A percentile compares a stretch with the other conserved stretches of the same genome.
Evolutionary conservation across 2,797 vertebrate species (phyloP).

Genomic region (Pseudochromis fuscus): DNA sequence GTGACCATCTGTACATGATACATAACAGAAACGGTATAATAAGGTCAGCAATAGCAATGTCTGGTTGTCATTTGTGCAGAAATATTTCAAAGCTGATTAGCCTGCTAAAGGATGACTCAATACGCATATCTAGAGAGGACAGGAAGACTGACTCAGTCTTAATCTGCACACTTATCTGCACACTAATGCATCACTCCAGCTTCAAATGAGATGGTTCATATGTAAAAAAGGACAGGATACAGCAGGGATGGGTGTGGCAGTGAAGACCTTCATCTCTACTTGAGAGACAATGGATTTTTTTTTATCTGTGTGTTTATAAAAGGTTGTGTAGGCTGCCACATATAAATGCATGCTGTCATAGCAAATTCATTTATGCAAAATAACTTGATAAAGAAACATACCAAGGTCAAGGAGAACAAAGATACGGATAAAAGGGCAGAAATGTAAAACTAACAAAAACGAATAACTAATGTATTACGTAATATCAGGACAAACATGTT

Average conservation of each 20-base stretch:
- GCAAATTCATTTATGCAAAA: background rate
- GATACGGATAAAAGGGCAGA: background rate
- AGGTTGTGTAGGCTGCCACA: slow-evolving; percentile 10
- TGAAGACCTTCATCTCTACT: slow-evolving; percentile 18
- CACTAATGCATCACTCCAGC: slow-evolving; percentile 43
- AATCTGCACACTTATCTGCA: slow-evolving; percentile 64
- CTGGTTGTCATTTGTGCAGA: slow-evolving; percentile 38
- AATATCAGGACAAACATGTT: background rate
- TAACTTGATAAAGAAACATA: background rate
- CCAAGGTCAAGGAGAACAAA: background rate
- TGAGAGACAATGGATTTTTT: slow-evolving; percentile 25
- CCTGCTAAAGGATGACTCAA: slow-evolving; percentile 55
- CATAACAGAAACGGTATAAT: background rate
- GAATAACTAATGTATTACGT: background rate
- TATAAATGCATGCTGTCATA: background rate
- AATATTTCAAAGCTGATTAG: slow-evolving; percentile 62
- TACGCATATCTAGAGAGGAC: slow-evolving; percentile 33
- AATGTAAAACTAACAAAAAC: background rate
- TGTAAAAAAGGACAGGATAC: slow-evolving; percentile 16
- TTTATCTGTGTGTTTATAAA: slow-evolving; percentile 12
- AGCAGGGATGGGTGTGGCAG: slow-evolving; percentile 6
- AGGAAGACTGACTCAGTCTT: slow-evolving; percentile 54
- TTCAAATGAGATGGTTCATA: slow-evolving; percentile 28
- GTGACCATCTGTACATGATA: background rate
- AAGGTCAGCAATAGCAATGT: slow-evolving; percentile 2